phyloP scores from a whole-genome alignment of 2,888 invertebrate genomes.

The Boloria selene region DNA sequence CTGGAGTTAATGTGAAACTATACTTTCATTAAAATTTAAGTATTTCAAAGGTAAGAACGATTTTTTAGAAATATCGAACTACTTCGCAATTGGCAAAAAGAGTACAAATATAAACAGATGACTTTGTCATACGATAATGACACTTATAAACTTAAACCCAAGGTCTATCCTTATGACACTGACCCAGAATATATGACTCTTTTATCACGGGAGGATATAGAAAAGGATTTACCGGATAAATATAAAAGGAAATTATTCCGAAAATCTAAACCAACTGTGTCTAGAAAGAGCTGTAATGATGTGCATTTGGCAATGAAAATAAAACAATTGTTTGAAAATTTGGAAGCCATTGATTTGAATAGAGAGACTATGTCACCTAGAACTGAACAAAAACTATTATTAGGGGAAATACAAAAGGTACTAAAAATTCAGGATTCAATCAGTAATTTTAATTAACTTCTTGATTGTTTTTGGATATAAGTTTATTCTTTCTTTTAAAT shows the following conservation, averaged over 20 bases:
- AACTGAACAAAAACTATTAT: slow-evolving; percentile 77
- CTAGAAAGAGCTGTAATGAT: slow-evolving; percentile 62
- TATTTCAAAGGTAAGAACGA: neutral
- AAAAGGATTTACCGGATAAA: slow-evolving; percentile 75
- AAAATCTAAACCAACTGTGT: slow-evolving; percentile 58
- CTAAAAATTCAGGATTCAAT: too few species aligned
- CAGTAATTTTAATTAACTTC: neutral
- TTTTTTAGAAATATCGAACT: slow-evolving; percentile 64
- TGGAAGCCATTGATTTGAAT: slow-evolving; percentile 70
- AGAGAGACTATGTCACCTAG: slow-evolving; percentile 72
- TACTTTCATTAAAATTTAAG: too few species aligned
- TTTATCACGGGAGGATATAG: slow-evolving; percentile 72
- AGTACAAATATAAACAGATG: slow-evolving; percentile 57
- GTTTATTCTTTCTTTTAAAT: too few species aligned
- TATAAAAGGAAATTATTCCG: slow-evolving; percentile 59
- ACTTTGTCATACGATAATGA: slow-evolving; percentile 43
- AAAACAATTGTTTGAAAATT: slow-evolving; percentile 69
- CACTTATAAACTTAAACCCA: slow-evolving; percentile 51
- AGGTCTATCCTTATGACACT: slow-evolving; percentile 79
- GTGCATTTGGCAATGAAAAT: slow-evolving; percentile 71
- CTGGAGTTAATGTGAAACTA: too few species aligned
- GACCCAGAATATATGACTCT: slow-evolving; percentile 79
- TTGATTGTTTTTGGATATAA: too few species aligned
- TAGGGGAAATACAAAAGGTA: slow-evolving; percentile 84
- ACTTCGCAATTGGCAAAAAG: slow-evolving; percentile 80